These are phyloP conservation scores for Perccottus glenii DNA, from an alignment of 2,113 vertebrate species.

Conservation along the genomic window DNA sequence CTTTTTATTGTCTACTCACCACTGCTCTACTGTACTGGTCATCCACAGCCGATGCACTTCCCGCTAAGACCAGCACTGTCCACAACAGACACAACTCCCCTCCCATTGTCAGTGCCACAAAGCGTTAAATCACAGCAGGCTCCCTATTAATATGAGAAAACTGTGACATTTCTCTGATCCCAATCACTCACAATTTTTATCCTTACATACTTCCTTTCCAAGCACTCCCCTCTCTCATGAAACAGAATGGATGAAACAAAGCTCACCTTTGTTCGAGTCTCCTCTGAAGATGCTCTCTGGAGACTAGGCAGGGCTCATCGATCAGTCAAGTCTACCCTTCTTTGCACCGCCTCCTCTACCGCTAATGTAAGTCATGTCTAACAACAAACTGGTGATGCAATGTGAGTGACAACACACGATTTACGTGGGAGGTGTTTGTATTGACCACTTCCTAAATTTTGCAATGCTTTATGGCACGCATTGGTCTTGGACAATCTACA, in stretches of 20 bases:
- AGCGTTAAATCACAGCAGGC: neutral
- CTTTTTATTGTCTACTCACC: slow-evolving; percentile 62
- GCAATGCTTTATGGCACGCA: no score
- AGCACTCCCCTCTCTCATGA: neutral
- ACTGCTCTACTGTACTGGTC: slow-evolving; percentile 74
- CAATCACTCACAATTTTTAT: neutral
- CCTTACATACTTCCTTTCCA: neutral
- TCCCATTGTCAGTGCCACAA: slow-evolving; percentile 19
- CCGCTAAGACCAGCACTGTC: slow-evolving; percentile 40
- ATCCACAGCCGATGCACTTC: slow-evolving; percentile 22
- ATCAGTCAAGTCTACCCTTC: slow-evolving; percentile 28
- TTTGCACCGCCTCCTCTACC: neutral
- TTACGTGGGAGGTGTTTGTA: no score
- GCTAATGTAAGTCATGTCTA: neutral
- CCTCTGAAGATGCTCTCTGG: slow-evolving; percentile 39
- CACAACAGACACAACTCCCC: slow-evolving; percentile 54
- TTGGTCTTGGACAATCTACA: no score
- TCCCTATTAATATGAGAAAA: neutral
- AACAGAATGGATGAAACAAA: slow-evolving; percentile 10
- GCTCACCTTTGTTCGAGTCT: slow-evolving; percentile 52
- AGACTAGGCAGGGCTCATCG: slow-evolving; percentile 63
- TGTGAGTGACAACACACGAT: no score
- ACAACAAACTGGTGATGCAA: no score
- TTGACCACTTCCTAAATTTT: no score
- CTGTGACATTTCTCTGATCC: neutral